Evolutionary conservation across 2,113 vertebrate genomes (phyloP), one percentile per base, ranked within the genome.

Genomic region (Hydrolagus affinis): DNA sequence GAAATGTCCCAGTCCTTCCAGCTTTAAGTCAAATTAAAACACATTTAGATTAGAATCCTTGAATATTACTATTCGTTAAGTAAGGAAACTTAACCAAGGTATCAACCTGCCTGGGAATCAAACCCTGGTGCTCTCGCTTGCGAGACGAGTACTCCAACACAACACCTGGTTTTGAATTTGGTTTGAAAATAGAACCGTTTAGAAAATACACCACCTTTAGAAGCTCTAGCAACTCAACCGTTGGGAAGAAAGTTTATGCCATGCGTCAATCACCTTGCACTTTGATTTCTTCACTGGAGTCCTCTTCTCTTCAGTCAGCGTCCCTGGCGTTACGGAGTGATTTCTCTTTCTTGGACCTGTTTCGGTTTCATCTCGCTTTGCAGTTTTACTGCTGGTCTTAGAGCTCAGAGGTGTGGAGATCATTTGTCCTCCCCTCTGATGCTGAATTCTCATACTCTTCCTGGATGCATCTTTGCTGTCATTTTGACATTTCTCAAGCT

Each of bases 221-320:
- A 6, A 44, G 44, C 44, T 44, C 44, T 44, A 6, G 44, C 44
- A 44, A 44, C 6, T 44, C 44, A 44, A 44, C 44, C 44, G 6
- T 44, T 3, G 44, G 6, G 44, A 44, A 44, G 44, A 8, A 64
- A 64, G 11, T 23, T 60, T 21, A 0, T 14, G 60, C 4, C 21
- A 68, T 83, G 11, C 23, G 3, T 25, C 60, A 83, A 14, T 66
- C 66, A 83, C 78, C 78, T 64, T 66, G 25, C 32, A 32, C 62
- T 83, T 83, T 66, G 78, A 21, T 66, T 66, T 83, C 78, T 83
- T 83, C 12, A 15, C 30, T 66, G 60, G 78, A 68, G 32, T 32
- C 60, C 23, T 64, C 44, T 44, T 44, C 15, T 78, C 76, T 64
- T 80, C 17, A 68, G 60, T 64, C 7, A 17, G 56, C 14, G 57